Base-by-base conservation (phyloP, 2,888 invertebrate species). In the Plagodis pulveraria region DNA sequence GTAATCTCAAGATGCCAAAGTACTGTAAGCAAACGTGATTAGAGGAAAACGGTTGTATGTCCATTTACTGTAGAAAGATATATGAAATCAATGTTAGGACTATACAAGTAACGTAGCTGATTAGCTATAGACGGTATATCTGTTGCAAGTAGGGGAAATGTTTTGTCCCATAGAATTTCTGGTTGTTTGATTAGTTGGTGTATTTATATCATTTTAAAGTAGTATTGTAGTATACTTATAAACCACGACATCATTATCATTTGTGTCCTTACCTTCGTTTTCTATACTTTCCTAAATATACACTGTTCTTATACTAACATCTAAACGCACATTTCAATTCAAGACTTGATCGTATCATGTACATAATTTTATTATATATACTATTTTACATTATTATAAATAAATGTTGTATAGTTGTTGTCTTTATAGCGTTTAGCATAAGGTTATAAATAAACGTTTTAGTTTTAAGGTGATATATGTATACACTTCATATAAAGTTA, bases 1-100 rank as follows among this genome's bases (percentile, higher is more conserved):
- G 52, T 48, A 57, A 48, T 87, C 89, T 89, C 89, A 70, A 67
- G 87, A 86, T 90, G 91, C 91, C 91, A 91, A 91, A 83, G 69
- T 73, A 73, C 61, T 72, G 70, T 84, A 83, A 75, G 75, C 83
- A 80, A 59, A 85, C 76, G 80, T 80, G 84, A 83, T 78, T 86
- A 87, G 81, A 69, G 65, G 74, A 75, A 71, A 82, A 82, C 78
- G 84, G 87, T 87, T 90, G 83, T 89, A 86, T 89, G 91, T 91
- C 91, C 91, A 91, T 91, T 90, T 91, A 91, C 83, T 81, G 89
- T 91, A 91, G 91, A 71, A 63, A 69, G 72, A 72, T 73, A 78
- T 76, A 71, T 73, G 77, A 70, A 78, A 78, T 79, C 75, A 76
- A 78, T 80, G 80, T 83, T 81, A 72, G 54, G 47, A 22, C 22